Evolutionary conservation across 2,797 vertebrate genomes (phyloP).

Genomic region (Sebastes nivosus): DNA sequence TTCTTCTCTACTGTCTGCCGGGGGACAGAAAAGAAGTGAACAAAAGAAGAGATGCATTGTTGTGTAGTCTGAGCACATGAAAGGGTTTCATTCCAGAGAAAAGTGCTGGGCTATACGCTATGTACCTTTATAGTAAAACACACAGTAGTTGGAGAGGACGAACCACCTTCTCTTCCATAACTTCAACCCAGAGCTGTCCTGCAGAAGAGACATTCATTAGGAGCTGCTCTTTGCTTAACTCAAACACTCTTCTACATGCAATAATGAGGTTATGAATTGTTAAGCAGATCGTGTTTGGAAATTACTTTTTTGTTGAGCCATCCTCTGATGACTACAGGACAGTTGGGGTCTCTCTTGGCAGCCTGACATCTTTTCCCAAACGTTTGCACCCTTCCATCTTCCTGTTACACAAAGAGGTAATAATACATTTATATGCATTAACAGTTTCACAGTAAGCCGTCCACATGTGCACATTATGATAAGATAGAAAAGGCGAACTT

Average conservation of each 20-base stretch:
- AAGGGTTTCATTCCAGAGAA: not conserved
- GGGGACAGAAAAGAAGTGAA: not conserved
- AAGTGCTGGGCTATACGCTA: not conserved
- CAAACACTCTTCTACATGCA: not conserved
- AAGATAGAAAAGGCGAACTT: rapidly evolving
- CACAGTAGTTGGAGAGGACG: constrained; percentile 91
- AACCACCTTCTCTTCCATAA: constrained; percentile 96
- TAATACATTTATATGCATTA: not conserved
- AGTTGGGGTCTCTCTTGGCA: constrained; percentile 89
- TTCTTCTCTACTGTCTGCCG: constrained; percentile 90
- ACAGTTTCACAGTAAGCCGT: not conserved
- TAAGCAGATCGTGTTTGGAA: not conserved
- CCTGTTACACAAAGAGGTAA: constrained; percentile 42
- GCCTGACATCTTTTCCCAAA: constrained; percentile 91
- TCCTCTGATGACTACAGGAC: constrained; percentile 88
- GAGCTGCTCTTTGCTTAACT: not conserved
- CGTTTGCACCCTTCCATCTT: constrained; percentile 83
- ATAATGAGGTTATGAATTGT: not conserved
- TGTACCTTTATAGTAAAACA: constrained; percentile 93
- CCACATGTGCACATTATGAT: rapidly evolving
- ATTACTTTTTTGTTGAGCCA: constrained; percentile 92
- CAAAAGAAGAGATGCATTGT: not conserved
- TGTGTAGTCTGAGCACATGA: not conserved
- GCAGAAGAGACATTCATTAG: constrained; percentile 35
- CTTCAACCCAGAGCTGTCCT: constrained; percentile 91